These are phyloP conservation scores for Grammomys dolichurus DNA, from an alignment of 2,113 vertebrate species.

Conservation along the genomic window DNA sequence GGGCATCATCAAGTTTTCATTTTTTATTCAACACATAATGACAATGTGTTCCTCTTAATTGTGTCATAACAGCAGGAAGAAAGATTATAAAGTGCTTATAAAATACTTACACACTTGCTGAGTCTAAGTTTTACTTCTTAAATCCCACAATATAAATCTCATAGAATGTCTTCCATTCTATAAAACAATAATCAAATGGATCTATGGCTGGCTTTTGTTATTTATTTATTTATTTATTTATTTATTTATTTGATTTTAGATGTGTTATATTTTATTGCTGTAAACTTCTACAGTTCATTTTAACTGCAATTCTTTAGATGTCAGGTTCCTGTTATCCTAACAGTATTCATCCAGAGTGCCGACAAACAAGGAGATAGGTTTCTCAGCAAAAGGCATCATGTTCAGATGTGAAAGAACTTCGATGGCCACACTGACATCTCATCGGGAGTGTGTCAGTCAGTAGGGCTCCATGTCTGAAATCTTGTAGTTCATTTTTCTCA, in stretches of 20 bases:
- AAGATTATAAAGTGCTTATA: conserved; percentile 18
- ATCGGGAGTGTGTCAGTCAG: not conserved
- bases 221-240: conserved; percentile 22
- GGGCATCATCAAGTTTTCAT: not conserved
- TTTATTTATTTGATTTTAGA: conserved; percentile 28
- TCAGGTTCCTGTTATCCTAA: not conserved
- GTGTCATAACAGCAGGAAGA: not conserved
- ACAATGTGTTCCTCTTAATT: not conserved
- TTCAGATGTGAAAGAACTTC: not conserved
- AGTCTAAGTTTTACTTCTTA: conserved; percentile 31
- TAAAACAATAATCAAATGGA: not conserved
- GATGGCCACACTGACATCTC: not conserved
- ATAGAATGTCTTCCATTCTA: not conserved
- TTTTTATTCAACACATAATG: conserved; percentile 42
- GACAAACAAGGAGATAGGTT: not conserved
- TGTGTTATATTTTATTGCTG: not conserved
- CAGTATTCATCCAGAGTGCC: conserved; percentile 51
- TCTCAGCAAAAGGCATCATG: not conserved
- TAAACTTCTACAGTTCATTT: not conserved
- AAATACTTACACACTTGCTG: conserved; percentile 14
- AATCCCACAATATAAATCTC: conserved; percentile 6
- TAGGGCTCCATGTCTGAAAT: not conserved
- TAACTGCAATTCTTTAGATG: conserved; percentile 60
- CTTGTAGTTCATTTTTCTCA: conserved; percentile 34
- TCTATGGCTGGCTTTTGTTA: not conserved